Evolutionary conservation across 2,888 invertebrate genomes (phyloP).

Genomic region (Ochropleura leucogaster): DNA sequence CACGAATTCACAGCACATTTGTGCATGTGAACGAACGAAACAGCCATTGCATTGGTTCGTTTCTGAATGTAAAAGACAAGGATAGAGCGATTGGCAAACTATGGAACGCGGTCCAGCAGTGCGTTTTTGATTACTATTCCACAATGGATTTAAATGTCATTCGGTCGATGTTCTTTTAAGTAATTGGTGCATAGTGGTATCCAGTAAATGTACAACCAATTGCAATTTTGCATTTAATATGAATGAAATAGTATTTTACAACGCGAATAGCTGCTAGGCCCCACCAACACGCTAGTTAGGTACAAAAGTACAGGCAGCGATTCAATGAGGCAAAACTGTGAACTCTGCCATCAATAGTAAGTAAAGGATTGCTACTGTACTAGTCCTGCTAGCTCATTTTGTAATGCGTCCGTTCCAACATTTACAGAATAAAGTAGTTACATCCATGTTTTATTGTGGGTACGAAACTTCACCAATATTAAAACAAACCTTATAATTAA

Average conservation of each 20-base stretch:
- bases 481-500: neutral
- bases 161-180: conserved; percentile 24
- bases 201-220: neutral
- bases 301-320: neutral
- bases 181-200: neutral
- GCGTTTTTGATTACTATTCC: conserved; percentile 13
- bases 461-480: neutral
- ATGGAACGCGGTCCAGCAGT: conserved; percentile 19
- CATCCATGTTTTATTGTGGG: neutral
- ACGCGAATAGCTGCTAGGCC: neutral
- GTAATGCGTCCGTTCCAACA: neutral
- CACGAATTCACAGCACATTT: too few species aligned
- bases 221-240: neutral
- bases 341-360: neutral
- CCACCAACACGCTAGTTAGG: neutral
- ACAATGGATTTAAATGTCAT: neutral
- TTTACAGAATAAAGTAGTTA: neutral
- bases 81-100: neutral
- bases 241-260: too few species aligned
- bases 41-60: too few species aligned
- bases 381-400: neutral
- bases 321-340: neutral
- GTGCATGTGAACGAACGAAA: conserved; percentile 1
- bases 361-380: neutral
- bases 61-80: neutral